Base-by-base conservation (phyloP, 2,113 vertebrate genomes). In the Aegithalos caudatus region DNA sequence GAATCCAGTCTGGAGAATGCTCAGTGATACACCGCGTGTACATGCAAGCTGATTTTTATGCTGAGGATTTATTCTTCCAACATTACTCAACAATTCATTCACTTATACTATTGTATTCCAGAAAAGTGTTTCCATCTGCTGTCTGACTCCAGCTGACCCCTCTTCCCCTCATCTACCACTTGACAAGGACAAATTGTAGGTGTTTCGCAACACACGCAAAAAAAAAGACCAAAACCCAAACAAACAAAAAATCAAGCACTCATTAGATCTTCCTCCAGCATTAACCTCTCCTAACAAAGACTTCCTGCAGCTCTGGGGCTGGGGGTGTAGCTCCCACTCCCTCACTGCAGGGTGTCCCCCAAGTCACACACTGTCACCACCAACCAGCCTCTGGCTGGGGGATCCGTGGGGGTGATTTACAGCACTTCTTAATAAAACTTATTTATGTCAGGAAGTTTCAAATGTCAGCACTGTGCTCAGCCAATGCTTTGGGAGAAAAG, bases 121-220 rank as follows among this genome's bases (percentile, higher is more conserved):
- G 97, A 97, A 97, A 94, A 97, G 97, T 45, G 94, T 81, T 96
- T 97, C 98, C 98, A 98, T 99, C 98, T 99, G 98, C 96, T 97
- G 92, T 87, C 95, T 98, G 97, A 98, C 98, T 98, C 97, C 24
- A 62, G 73, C 91, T 96, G 96, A 97, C 97, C 97, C 60, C 84
- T 83, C 71, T 93, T 95, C 76, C 93, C 94, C 77, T 94, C 90
- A 95, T 58, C 94, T 66, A 37, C 90, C 22, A 44, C 81, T 71
- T 70, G 91, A 96, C 94, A 97, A 95, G 76, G 95, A 95, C 89
- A 95, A 97, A 97, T 70, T 24, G 88, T 60, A 91, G 93, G 60
- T 92, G 83, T 96, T 96, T 94, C 14, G 9, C 94, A 96, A 94
- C 35, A n/a, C 76, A 77, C 13, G 64, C 42, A 35, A 53, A 91